These are phyloP conservation scores for Cephus pygmeus DNA, from an alignment of 2,888 invertebrate genomes.

Conservation along the genomic window DNA sequence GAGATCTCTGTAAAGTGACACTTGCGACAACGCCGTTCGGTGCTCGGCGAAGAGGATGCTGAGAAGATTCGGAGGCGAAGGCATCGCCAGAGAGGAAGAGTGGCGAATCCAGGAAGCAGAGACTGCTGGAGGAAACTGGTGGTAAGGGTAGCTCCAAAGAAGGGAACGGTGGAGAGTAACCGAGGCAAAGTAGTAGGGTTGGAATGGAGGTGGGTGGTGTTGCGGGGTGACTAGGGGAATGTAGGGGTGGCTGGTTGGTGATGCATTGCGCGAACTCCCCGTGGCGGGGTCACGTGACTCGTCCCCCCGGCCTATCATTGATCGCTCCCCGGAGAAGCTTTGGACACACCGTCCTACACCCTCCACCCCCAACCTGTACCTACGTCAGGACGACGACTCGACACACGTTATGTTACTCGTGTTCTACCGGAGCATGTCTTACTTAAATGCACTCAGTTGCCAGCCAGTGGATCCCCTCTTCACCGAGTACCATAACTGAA, in stretches of 20 bases:
- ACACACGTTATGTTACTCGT: background rate
- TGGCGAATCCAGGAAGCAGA: slow-evolving; percentile 38
- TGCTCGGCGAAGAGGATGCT: slow-evolving; percentile 28
- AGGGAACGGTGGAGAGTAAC: background rate
- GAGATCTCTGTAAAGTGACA: slow-evolving; percentile 5
- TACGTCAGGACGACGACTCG: slow-evolving; percentile 4
- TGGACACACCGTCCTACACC: slow-evolving; percentile 47
- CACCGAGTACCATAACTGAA: too few species aligned
- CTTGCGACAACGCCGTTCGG: slow-evolving; percentile 56
- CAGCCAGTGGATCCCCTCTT: too few species aligned
- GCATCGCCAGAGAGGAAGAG: slow-evolving; percentile 1
- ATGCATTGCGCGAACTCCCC: slow-evolving; percentile 65
- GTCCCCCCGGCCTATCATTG: slow-evolving; percentile 62
- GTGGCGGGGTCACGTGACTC: slow-evolving; percentile 63
- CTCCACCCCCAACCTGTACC: background rate
- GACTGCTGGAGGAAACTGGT: slow-evolving; percentile 21
- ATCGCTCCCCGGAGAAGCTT: slow-evolving; percentile 64
- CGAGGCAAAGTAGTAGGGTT: slow-evolving; percentile 36
- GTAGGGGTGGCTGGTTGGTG: slow-evolving; percentile 57
- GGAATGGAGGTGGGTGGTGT: slow-evolving; percentile 44
- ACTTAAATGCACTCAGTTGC: too few species aligned
- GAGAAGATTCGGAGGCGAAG: too few species aligned
- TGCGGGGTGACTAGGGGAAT: slow-evolving; percentile 35
- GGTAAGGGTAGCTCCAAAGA: slow-evolving; percentile 20
- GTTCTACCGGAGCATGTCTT: too few species aligned